Evolutionary conservation across 1,140 invertebrate genomes (phyloP), one percentile per base, ranked within the genome.

Genomic region (Zaprionus gabonicus): DNA sequence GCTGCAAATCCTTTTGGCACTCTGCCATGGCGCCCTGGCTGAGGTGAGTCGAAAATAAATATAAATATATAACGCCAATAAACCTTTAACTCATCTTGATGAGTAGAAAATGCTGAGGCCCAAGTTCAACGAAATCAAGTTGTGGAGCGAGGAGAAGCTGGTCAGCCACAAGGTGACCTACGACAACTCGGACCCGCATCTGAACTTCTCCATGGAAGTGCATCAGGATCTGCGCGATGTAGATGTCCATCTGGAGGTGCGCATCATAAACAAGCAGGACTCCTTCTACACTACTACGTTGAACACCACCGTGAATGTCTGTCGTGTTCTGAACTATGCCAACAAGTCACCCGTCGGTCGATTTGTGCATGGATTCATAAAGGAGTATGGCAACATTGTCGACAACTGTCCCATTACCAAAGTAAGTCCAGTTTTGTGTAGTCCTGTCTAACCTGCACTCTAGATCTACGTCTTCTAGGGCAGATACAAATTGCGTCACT

Each of bases 101-200:
- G 27, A 12, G 6, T 49, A 92, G 91, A 92, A 92, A 92, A 81
- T 92, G 65, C 58, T 92, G 80, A 81, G 91, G 7, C 91, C 88
- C 23, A 92, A 86, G 49, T 90, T 92, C 34, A 91, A 91, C 20
- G 82, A 88, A 6, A 62, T 77, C 1, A 91, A 92, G 36, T 15
- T 81, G 10, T 92, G 91, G 91, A 92, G 91, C 64, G 91, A 92
- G 7, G 84, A 92, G 38, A 85, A 87, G 27, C 58, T 69, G 64
- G 49, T 92, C 15, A 81, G 73, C 41, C 91, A 91, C 66, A 91
- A 83, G 41, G 69, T 92, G 0, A 55, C 72, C 31, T 91, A 81
- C 38, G 91, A 92, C 66, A 55, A 65, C 41, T 62, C 46, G 25
- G 91, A 91, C 72, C 91, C 91, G 1, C 91, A 92, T 60, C 28